Evolutionary conservation across 2,888 invertebrate species (phyloP).

Genomic region (Limnephilus lunatus): DNA sequence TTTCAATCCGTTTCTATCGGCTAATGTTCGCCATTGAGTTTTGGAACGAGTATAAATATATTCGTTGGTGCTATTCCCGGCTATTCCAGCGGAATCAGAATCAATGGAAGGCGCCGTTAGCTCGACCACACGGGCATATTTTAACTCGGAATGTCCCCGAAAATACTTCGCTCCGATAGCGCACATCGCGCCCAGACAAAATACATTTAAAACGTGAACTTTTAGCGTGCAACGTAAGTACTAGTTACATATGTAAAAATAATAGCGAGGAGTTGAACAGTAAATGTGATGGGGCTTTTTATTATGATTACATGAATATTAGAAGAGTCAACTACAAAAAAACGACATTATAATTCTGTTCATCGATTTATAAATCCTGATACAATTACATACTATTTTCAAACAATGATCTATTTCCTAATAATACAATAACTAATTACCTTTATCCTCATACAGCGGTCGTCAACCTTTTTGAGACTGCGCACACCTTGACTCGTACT

Average conservation of each 20-base stretch:
- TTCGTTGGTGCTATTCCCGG: not conserved
- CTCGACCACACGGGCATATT: slow-evolving; percentile 45
- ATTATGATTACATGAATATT: too few species aligned
- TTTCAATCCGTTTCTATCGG: not conserved
- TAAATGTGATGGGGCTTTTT: too few species aligned
- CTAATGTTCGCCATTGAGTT: slow-evolving; percentile 22
- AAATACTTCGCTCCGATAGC: slow-evolving; percentile 32
- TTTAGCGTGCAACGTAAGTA: not conserved
- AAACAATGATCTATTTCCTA: too few species aligned
- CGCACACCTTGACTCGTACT: too few species aligned
- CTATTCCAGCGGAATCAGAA: not conserved
- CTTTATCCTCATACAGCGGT: too few species aligned
- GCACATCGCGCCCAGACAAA: not conserved
- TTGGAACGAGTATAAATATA: slow-evolving; percentile 25
- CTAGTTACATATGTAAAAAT: not conserved
- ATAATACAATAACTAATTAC: too few species aligned
- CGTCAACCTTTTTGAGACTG: too few species aligned
- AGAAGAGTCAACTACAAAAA: too few species aligned
- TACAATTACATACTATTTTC: too few species aligned
- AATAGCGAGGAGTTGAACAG: too few species aligned
- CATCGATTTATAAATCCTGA: too few species aligned
- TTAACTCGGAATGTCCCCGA: slow-evolving; percentile 52
- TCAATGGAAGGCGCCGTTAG: slow-evolving; percentile 21
- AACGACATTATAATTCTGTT: too few species aligned
- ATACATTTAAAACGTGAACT: not conserved